Evolutionary conservation across 2,888 invertebrate species (phyloP).

Genomic region (Muschampia plurimacula): DNA sequence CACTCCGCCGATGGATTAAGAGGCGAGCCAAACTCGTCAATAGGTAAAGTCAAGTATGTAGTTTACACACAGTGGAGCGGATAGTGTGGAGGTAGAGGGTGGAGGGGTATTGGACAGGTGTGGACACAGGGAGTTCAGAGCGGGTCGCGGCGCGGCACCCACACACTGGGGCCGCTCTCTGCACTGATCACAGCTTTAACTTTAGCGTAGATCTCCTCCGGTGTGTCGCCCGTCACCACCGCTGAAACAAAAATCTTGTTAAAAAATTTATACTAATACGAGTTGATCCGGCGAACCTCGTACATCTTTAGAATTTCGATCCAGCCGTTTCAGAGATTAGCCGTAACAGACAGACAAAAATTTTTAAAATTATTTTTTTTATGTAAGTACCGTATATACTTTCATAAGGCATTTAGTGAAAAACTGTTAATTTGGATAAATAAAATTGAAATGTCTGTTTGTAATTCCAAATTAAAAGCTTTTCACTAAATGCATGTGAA

Average conservation of each 20-base stretch:
- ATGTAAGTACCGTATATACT: too few species aligned
- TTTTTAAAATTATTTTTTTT: too few species aligned
- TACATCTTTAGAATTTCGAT: too few species aligned
- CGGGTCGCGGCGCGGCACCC: conserved; percentile 98
- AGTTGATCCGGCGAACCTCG: neutral
- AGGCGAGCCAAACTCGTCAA: neutral
- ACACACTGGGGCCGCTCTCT: conserved; percentile 98
- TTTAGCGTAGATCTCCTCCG: conserved; percentile 98
- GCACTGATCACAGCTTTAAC: conserved; percentile 97
- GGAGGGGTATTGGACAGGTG: neutral
- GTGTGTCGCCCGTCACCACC: conserved; percentile 98
- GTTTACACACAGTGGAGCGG: neutral
- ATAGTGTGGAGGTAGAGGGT: neutral
- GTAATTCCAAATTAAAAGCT: too few species aligned
- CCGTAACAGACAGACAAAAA: too few species aligned
- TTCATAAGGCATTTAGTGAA: too few species aligned
- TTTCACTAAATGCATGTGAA: too few species aligned
- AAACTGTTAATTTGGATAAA: too few species aligned
- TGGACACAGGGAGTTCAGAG: conserved; percentile 65
- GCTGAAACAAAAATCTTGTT: conserved; percentile 83
- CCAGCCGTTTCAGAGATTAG: too few species aligned
- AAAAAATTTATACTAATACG: neutral
- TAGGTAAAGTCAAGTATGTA: neutral
- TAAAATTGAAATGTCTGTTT: too few species aligned
- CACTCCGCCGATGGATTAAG: neutral